Evolutionary conservation across 2,797 vertebrate genomes (phyloP).

Genomic region (Enoplosus armatus): DNA sequence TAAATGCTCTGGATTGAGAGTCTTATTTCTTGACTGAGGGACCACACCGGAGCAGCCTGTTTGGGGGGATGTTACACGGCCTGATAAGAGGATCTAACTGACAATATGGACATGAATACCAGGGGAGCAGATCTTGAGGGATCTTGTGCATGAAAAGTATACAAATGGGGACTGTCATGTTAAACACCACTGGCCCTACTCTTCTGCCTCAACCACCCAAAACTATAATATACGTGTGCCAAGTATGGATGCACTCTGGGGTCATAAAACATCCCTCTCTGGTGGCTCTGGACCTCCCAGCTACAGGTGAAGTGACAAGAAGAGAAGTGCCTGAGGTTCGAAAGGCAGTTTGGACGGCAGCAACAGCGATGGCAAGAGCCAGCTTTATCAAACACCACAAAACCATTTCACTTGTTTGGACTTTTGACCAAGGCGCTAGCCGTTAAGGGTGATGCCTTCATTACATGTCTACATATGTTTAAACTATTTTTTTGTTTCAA

Average conservation of each 20-base stretch:
- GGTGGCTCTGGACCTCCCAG: slow-evolving; percentile 30
- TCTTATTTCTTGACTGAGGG: slow-evolving; percentile 33
- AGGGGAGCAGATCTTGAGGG: slow-evolving; percentile 8
- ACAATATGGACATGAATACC: slow-evolving; percentile 2
- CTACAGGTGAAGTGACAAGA: slow-evolving; percentile 36
- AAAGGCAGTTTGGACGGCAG: slow-evolving; percentile 50
- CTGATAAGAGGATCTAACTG: slow-evolving; percentile 38
- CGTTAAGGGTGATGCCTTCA: slow-evolving; percentile 64
- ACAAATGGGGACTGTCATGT: slow-evolving; percentile 50
- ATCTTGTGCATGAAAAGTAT: slow-evolving; percentile 46
- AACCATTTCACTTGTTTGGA: slow-evolving; percentile 23
- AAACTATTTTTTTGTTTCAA: slow-evolving; percentile 41
- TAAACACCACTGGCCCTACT: slow-evolving; percentile 35
- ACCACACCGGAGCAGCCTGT: slow-evolving; percentile 29
- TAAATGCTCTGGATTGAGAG: slow-evolving; percentile 8
- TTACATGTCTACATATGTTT: slow-evolving; percentile 53
- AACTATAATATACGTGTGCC: slow-evolving; percentile 70
- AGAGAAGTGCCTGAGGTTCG: slow-evolving; percentile 83
- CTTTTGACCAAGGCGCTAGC: slow-evolving; percentile 47
- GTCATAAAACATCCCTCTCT: slow-evolving; percentile 30
- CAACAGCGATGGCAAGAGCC: slow-evolving; percentile 33
- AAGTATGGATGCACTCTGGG: slow-evolving; percentile 59
- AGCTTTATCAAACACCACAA: slow-evolving; percentile 35
- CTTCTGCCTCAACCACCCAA: slow-evolving; percentile 46
- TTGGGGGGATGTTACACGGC: neutral